Evolutionary conservation across 2,888 invertebrate species (phyloP), one percentile per base, ranked within the genome.

Genomic region (Volucella inflata): DNA sequence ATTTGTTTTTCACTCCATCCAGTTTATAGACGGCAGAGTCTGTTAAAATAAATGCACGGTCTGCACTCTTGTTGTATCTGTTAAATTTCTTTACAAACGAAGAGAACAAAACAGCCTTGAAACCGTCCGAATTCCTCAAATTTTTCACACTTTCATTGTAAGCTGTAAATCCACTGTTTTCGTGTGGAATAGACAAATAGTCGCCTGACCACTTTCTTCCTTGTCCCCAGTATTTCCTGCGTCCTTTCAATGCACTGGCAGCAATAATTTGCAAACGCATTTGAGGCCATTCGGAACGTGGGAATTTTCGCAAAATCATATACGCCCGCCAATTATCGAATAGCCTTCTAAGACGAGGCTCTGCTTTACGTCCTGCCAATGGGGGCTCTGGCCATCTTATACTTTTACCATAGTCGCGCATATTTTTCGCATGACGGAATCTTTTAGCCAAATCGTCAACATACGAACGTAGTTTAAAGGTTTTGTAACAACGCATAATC

Each of bases 21-120:
- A 99, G 93, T 91, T 98, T 98, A 93, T 96, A 98, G 88, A 99
- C 94, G 42, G 94, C 95, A 21, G 94, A 93, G 88, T 98, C 98
- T 0, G 98, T 98, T 85, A 99, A 93, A 40, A 98, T 94, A 87
- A 99, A 93, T n/a, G 97, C 97, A 74, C 99, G 94, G 91, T 98
- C 97, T 0, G 98, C 96, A 90, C 95, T 94, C 92, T 97, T 97
- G 92, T 96, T 96, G 92, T 94, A 94, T 30, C 88, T 89, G 84
- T 92, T 92, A 87, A 91, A 92, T 76, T 92, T 92, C 82, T 91
- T 92, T 8, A 88, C 90, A 72, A 92, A 92, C 40, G 90, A 89
- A 2, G 92, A 92, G 89, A 92, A 94, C 46, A 93, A 87, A 51
- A 93, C 92, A 57, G 92, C 91, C 68, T 93, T 93, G 90, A 96